A percentile compares a stretch with the other conserved stretches of the same genome.
These are phyloP conservation scores for Lumbricus terrestris DNA, from an alignment of 2,888 invertebrate genomes.

Conservation along the genomic window DNA sequence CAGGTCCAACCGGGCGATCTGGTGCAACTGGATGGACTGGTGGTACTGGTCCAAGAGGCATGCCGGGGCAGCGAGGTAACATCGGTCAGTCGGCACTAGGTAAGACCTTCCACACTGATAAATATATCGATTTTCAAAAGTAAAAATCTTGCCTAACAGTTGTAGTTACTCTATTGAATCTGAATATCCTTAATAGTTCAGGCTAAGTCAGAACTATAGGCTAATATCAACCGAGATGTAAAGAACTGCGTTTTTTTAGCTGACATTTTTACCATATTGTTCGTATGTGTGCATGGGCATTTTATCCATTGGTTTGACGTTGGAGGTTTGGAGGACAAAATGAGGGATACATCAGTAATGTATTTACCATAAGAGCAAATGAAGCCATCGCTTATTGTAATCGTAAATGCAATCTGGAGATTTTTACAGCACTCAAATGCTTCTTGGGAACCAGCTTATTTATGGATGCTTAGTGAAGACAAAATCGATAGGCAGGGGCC, in stretches of 20 bases:
- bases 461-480: no score
- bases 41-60: slow-evolving; percentile 17
- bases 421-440: no score
- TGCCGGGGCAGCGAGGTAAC: background rate
- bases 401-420: no score
- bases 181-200: background rate
- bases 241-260: background rate
- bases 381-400: no score
- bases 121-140: background rate
- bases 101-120: background rate
- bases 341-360: no score
- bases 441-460: no score
- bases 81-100: slow-evolving; percentile 24
- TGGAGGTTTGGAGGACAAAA: no score
- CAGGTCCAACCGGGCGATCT: slow-evolving; percentile 24
- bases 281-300: no score
- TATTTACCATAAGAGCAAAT: no score
- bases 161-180: background rate
- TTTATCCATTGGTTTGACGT: no score
- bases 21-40: slow-evolving; percentile 28
- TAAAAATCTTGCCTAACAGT: background rate
- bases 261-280: background rate
- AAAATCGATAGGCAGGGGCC: no score
- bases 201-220: background rate
- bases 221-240: background rate